Percentiles rank a stretch among this genome's conserved stretches.
phyloP scores from a whole-genome alignment of 2,113 vertebrate genomes.

The Diphyllodes magnificus region DNA sequence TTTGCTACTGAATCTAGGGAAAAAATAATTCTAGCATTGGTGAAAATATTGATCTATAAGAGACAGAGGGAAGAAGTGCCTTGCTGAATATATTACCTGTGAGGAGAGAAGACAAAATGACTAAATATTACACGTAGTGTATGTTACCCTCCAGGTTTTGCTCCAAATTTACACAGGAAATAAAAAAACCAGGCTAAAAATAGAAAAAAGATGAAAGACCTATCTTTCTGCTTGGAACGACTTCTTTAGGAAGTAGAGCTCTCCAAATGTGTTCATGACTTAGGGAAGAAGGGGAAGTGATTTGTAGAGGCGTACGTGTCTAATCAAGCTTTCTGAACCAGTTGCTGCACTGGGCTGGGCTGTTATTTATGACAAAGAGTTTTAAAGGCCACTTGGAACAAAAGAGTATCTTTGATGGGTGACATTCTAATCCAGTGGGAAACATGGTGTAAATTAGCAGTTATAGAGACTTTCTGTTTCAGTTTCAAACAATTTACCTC shows the following conservation, averaged over 20 bases:
- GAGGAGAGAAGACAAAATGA: neutral
- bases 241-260: neutral
- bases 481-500: neutral
- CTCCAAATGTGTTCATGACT: neutral
- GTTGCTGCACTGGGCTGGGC: neutral
- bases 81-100: neutral
- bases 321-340: neutral
- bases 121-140: neutral
- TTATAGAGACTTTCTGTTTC: neutral
- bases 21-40: neutral
- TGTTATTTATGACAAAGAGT: neutral
- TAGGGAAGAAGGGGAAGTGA: neutral
- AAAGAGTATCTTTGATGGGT: neutral
- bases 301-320: neutral
- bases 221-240: neutral
- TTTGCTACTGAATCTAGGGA: neutral
- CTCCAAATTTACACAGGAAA: neutral
- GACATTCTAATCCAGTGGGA: neutral
- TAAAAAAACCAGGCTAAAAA: neutral
- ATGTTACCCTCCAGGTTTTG: neutral
- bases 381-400: neutral
- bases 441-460: neutral
- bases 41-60: neutral
- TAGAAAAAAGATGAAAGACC: fast-evolving
- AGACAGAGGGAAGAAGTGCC: neutral